These are phyloP conservation scores for Girardinichthys multiradiatus DNA, from an alignment of 2,113 vertebrate genomes.

Conservation along the genomic window DNA sequence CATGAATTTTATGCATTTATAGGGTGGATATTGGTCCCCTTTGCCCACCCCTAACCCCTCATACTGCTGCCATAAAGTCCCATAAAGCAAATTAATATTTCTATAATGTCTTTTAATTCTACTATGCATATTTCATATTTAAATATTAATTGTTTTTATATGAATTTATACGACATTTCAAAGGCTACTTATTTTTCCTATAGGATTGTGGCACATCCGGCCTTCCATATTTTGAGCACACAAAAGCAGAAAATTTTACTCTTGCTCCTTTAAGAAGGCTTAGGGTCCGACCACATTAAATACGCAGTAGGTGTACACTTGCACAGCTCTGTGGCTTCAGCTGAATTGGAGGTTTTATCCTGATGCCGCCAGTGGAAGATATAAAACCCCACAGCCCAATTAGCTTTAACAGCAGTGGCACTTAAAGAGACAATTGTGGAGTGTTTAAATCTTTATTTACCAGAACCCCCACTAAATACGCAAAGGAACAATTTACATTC, in stretches of 20 bases:
- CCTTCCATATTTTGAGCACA: not conserved
- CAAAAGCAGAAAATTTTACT: not conserved
- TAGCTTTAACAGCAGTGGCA: constrained; percentile 90
- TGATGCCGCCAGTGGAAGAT: constrained; percentile 75
- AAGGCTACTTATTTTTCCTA: not conserved
- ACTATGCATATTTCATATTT: too few relatives aligned
- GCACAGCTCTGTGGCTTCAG: constrained; percentile 53
- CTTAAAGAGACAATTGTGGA: constrained; percentile 90
- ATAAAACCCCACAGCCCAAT: constrained; percentile 87
- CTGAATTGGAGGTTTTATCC: constrained; percentile 65
- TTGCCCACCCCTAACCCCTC: too few relatives aligned
- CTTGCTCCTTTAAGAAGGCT: constrained; percentile 1
- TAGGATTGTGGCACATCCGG: not conserved
- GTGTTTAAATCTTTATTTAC: constrained; percentile 98
- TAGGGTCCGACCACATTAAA: constrained; percentile 28
- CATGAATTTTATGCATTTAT: too few relatives aligned
- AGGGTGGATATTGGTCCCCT: too few relatives aligned
- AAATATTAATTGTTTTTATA: not conserved
- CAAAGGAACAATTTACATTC: constrained; percentile 92
- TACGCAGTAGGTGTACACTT: constrained; percentile 34
- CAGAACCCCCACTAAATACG: constrained; percentile 89
- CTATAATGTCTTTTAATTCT: too few relatives aligned
- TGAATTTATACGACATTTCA: not conserved
- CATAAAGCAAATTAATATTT: too few relatives aligned
- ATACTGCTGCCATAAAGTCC: too few relatives aligned